Evolutionary conservation across 2,797 vertebrate species (phyloP).

Genomic region (Artibeus jamaicensis): DNA sequence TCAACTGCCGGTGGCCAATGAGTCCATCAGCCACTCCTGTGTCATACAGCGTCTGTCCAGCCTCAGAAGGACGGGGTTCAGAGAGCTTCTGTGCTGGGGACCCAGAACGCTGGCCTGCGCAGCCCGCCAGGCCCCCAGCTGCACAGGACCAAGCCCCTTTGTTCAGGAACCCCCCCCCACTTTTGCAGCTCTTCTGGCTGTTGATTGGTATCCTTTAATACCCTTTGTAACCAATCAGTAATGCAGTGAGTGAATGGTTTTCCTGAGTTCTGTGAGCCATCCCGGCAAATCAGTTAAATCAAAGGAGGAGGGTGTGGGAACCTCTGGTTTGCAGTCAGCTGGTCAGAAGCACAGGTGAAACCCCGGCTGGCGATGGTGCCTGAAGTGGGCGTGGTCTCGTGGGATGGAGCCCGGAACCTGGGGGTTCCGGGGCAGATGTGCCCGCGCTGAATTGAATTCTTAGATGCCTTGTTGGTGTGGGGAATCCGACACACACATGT

Average conservation of each 20-base stretch:
- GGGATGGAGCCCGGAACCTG: background rate
- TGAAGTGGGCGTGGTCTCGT: background rate
- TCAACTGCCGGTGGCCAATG: background rate
- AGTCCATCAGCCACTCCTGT: background rate
- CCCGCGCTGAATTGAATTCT: background rate
- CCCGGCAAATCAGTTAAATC: background rate
- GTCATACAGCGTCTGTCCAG: too few species aligned
- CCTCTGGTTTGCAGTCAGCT: background rate
- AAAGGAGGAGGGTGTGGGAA: background rate
- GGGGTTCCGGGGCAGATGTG: too few species aligned
- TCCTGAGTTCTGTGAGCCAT: background rate
- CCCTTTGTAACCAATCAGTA: background rate
- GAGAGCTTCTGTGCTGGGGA: background rate
- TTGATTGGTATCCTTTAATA: background rate
- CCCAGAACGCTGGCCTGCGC: background rate
- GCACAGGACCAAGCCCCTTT: background rate
- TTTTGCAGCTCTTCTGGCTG: too few species aligned
- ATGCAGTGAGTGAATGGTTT: background rate
- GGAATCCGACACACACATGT: background rate
- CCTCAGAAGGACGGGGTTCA: background rate
- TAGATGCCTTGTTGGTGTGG: background rate
- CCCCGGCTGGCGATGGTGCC: too few species aligned
- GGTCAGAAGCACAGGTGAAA: background rate
- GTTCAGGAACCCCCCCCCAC: background rate
- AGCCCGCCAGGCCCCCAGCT: background rate